Base-by-base conservation (phyloP, 1,140 invertebrate species). In the Heliothis virescens region DNA sequence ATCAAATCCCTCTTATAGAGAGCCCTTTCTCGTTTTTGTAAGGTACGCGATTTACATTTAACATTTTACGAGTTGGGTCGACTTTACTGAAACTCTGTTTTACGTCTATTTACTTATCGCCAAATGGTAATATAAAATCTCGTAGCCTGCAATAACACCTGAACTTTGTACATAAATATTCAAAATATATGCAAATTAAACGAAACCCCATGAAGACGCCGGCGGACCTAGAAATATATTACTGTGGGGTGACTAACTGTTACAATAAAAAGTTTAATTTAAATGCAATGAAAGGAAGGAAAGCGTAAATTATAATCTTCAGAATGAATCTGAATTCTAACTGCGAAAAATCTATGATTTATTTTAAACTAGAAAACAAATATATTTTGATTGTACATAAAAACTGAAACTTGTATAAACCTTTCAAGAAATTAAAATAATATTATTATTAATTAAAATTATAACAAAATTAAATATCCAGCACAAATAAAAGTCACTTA, bases 41-140 rank as follows among this genome's bases (percentile, higher is more conserved):
- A 79, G 60, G 65, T 55, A 71, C 34, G 65, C 47, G 57, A 79
- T 79, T 71, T 62, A 79, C 53, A 71, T 79, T 74, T 52, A 60
- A 34, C 41, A 71, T 50, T 79, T 60, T 79, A 79, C 63, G 63
- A 79, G 52, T 5, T 10, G 53, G 16, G 12, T 53, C 65, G 53
- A 60, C 41, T 79, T 75, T 18, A 13, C 21, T 21, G 62, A 34
- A 34, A 13, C 47, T 21, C 63, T 59, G 63, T 13, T 71, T 79
- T 52, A 71, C 59, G 11, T 16, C 29, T 60, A 41, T 41, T 16
- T 73, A 62, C 77, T 71, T 59, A 79, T 57, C 47, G 47, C 59
- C 16, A 50, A 76, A 65, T 47, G 74, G 21, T 29, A 65, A 41
- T 76, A 52, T 76, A 65, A 72, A 41, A 72, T 41, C 52, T 12